Conservation (phyloP, 2,797 vertebrate genomes). For the Rhabdophis nuchalis region DNA sequence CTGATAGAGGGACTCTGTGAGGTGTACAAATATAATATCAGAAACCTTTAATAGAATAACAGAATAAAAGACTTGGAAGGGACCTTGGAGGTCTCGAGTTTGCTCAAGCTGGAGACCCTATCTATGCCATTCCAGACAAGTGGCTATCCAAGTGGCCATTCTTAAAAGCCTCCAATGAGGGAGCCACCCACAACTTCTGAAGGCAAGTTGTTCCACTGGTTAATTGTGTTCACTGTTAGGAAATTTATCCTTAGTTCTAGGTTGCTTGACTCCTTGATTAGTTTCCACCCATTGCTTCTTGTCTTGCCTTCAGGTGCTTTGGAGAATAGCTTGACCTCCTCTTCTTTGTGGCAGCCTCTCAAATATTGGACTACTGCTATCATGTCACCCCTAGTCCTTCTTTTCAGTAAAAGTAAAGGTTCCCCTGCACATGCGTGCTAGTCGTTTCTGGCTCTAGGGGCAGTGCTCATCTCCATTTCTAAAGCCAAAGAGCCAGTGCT, state of each 20-base stretch:
- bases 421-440: no score
- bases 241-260: neutral
- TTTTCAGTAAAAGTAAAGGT: neutral
- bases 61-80: neutral
- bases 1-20: neutral
- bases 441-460: no score
- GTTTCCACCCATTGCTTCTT: neutral
- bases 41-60: neutral
- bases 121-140: neutral
- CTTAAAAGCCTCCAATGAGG: no score
- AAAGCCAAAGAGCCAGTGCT: no score
- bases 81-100: neutral
- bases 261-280: neutral
- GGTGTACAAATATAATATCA: neutral
- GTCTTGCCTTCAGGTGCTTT: neutral
- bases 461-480: no score
- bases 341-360: neutral
- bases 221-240: neutral
- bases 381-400: neutral
- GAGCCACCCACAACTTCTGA: neutral
- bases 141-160: no score
- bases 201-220: neutral
- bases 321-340: neutral
- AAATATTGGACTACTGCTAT: neutral
- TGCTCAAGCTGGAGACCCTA: neutral